Base-by-base conservation (phyloP, 2,113 vertebrate species). In the Brienomyrus longianalis region DNA sequence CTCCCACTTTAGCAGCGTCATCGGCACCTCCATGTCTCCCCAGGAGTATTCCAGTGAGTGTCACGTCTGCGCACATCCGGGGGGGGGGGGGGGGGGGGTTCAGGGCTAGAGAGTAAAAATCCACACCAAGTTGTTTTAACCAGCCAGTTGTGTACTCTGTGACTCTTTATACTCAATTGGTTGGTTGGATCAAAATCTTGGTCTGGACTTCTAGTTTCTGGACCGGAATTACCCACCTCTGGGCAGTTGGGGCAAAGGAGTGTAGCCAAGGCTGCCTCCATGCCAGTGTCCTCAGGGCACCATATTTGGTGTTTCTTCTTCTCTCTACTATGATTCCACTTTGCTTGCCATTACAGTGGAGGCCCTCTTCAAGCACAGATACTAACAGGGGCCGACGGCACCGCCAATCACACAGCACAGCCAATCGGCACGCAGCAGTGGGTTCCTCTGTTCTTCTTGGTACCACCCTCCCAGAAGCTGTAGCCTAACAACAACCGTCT, bases 11-110 rank as follows among this genome's bases (percentile, higher is more conserved):
- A 95, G 90, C 4, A 86, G 93, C 0, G 87, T 98, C 91, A 94
- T 97, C 84, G 93, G 86, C 23, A 93, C 95, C 59, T 92, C 91
- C 87, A 98, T 98, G 98, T 97, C 97, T 5, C 97, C 97, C 0
- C 97, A 97, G 93, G 98, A 98, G 88, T 97, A 96, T 92, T 94
- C 97, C 88, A 96, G 98, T 98, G 93, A 96, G 94, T 86, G 47
- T 15, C 77, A 31, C 11, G 15, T n/a, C 8, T 77, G 45, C 74
- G 31, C 70, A 70, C 51, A 1, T 84, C 43, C 39, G 0, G 11
- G 59, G 59, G 2, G 9, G 23, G 11, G 59, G 59, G 2, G 9
- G 23, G 23, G 39, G 39, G 23, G 10, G 3, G n/a, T n/a, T 66
- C 62, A 70, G n/a, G 9, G 13, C n/a, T 3, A 11, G 62, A 70